Evolutionary conservation across 64 coral and sea anemone species (phyloP).

Genomic region (Actinia tenebrosa): DNA sequence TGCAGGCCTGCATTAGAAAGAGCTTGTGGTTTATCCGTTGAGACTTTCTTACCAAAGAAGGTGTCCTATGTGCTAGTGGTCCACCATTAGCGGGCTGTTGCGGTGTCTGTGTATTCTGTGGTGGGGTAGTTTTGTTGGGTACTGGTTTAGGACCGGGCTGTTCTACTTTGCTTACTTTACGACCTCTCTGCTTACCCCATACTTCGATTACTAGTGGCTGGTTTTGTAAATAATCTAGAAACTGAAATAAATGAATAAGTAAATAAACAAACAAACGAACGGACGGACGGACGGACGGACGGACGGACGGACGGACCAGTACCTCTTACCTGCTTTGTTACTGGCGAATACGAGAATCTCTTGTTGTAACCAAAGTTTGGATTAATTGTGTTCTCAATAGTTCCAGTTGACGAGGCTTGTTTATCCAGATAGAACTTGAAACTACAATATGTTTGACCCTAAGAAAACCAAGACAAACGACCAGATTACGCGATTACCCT

Average conservation of each 20-base stretch:
- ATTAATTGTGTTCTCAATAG: slow-evolving; percentile 71
- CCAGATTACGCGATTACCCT: background rate
- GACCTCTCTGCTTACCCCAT: slow-evolving; percentile 77
- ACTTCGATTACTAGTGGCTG: slow-evolving; percentile 56
- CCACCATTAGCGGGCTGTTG: background rate
- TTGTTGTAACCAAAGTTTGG: slow-evolving; percentile 58
- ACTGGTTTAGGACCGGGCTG: background rate
- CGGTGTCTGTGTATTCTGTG: background rate
- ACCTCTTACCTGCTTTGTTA: slow-evolving; percentile 82
- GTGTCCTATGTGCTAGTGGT: background rate
- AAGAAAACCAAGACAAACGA: background rate
- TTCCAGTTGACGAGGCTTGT: slow-evolving; percentile 33
- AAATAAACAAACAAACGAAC: no score
- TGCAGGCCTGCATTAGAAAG: no score
- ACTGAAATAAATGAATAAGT: slow-evolving; percentile 9
- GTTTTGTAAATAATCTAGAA: slow-evolving; percentile 61
- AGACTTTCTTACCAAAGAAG: background rate
- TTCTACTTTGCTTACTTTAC: slow-evolving; percentile 47
- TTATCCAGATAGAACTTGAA: slow-evolving; percentile 91
- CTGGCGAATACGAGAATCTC: slow-evolving; percentile 61
- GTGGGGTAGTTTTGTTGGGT: background rate
- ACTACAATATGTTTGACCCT: slow-evolving; percentile 77
- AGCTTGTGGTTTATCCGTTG: no score
- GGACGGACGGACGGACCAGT: background rate
- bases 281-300: no score